These are phyloP conservation scores for Tangachromis dhanisi DNA, from an alignment of 2,113 vertebrate genomes.

Conservation along the genomic window DNA sequence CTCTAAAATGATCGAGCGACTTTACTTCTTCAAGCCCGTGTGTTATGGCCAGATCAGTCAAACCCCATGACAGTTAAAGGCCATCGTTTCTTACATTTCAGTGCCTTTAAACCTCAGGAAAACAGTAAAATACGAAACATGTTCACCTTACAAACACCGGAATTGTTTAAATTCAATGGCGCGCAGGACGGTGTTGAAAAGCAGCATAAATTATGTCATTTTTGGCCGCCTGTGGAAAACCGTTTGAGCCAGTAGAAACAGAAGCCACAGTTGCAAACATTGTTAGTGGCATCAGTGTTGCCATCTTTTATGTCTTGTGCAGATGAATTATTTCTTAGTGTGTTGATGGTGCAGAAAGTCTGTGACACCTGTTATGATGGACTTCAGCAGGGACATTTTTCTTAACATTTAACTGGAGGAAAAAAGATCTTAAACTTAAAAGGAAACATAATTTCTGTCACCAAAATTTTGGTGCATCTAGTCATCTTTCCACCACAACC, in stretches of 20 bases:
- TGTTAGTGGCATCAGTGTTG: neutral
- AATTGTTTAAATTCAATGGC: neutral
- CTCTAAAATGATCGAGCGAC: neutral
- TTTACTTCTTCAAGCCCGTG: neutral
- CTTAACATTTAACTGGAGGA: neutral
- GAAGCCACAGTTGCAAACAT: constrained; percentile 5
- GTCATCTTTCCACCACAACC: constrained; percentile 57
- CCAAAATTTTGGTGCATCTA: constrained; percentile 17
- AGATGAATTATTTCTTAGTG: neutral
- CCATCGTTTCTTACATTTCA: neutral
- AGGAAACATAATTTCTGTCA: constrained; percentile 29
- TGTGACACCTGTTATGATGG: constrained; percentile 45
- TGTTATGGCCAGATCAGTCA: neutral
- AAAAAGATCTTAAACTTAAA: neutral
- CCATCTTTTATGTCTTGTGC: neutral
- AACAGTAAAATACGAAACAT: neutral
- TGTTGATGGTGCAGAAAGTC: neutral
- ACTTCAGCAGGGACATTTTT: neutral
- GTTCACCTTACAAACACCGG: neutral
- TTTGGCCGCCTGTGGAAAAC: constrained; percentile 2
- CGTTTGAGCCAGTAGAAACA: constrained; percentile 6
- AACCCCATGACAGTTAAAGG: constrained; percentile 7
- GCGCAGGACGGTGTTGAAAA: constrained; percentile 1
- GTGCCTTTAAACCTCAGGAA: neutral
- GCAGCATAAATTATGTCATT: neutral